A percentile compares a stretch with the other conserved stretches of the same genome.
These are phyloP conservation scores for Euura saliciscinereae DNA, from an alignment of 1,140 invertebrate genomes.

Conservation along the genomic window DNA sequence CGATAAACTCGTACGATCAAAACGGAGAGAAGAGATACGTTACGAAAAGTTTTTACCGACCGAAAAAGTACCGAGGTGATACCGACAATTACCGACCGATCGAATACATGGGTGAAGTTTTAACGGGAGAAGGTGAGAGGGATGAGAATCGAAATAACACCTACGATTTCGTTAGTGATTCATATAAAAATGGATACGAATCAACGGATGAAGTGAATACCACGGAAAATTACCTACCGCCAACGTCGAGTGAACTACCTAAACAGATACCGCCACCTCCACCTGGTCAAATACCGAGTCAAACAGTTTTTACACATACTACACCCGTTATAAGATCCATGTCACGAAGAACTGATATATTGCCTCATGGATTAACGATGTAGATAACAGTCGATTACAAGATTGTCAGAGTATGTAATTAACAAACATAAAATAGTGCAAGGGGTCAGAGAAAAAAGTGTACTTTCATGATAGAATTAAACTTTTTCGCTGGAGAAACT, in stretches of 20 bases:
- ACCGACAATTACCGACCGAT: neutral
- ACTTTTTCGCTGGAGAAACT: too few relatives aligned
- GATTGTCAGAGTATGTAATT: too few relatives aligned
- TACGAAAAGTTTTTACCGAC: neutral
- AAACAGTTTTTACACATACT: constrained; percentile 39
- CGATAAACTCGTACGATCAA: neutral
- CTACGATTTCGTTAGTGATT: too few relatives aligned
- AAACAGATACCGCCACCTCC: constrained; percentile 56
- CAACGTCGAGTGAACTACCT: constrained; percentile 56
- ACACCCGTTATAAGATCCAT: constrained; percentile 47
- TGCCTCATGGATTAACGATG: constrained; percentile 21
- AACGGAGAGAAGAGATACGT: constrained; percentile 8
- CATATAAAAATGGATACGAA: too few relatives aligned
- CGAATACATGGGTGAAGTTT: too few relatives aligned
- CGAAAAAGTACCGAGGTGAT: neutral
- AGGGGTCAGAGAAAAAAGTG: too few relatives aligned
- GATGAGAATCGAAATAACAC: too few relatives aligned
- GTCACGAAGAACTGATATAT: constrained; percentile 38
- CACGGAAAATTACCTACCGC: constrained; percentile 42
- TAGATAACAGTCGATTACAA: too few relatives aligned
- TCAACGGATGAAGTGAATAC: constrained; percentile 26
- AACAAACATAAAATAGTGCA: too few relatives aligned
- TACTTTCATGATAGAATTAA: too few relatives aligned
- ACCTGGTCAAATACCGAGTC: constrained; percentile 41
- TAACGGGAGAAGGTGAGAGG: too few relatives aligned